Conservation (phyloP, 2,888 invertebrate species). For the Aspidiotus rigidus region DNA sequence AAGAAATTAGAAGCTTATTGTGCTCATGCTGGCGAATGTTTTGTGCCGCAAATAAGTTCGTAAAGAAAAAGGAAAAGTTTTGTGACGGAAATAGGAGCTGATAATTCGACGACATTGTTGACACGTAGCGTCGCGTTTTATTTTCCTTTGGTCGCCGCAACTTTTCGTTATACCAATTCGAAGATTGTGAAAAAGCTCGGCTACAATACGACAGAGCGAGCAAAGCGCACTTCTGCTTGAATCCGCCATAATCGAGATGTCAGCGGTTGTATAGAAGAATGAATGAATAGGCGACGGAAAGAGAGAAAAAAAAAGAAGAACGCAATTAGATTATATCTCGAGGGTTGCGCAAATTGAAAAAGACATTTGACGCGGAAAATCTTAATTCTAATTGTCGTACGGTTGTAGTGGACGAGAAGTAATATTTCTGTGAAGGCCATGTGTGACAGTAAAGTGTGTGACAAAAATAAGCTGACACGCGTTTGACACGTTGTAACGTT, state of each 20-base stretch:
- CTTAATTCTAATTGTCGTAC: slow-evolving; percentile 25
- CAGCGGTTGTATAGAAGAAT: background rate
- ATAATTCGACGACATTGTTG: slow-evolving; percentile 1
- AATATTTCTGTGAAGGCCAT: background rate
- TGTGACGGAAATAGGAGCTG: background rate
- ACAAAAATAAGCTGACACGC: slow-evolving; percentile 4
- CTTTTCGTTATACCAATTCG: background rate
- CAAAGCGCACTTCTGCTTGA: background rate
- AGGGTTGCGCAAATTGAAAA: slow-evolving; percentile 25
- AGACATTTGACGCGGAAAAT: slow-evolving; percentile 29
- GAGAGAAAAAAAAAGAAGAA: slow-evolving; percentile 12
- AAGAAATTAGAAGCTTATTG: background rate
- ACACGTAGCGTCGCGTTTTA: background rate
- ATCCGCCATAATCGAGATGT: background rate
- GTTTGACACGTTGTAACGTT: background rate
- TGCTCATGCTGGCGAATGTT: background rate
- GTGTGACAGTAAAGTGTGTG: background rate
- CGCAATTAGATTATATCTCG: slow-evolving; percentile 20
- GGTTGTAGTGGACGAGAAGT: background rate
- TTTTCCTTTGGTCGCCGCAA: background rate
- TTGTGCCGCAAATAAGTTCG: background rate
- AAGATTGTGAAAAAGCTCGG: background rate
- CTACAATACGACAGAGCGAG: background rate
- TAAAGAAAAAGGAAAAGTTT: background rate
- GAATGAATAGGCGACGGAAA: background rate